Evolutionary conservation across 2,888 invertebrate genomes (phyloP), one percentile per base, ranked within the genome.

Genomic region (Clivina fossor): DNA sequence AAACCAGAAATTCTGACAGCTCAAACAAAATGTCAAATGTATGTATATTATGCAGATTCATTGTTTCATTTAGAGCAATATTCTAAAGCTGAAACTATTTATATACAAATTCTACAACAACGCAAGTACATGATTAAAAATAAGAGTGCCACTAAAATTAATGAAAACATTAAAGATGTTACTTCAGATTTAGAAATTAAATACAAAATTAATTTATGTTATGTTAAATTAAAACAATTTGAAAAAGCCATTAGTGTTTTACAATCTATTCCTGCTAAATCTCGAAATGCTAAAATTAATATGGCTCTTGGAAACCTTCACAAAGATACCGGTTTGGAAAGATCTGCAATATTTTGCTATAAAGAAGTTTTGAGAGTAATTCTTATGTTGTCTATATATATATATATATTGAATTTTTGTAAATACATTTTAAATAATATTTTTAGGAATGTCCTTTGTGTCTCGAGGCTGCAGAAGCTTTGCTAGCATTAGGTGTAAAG

Each of bases 291-390:
- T 0, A 85, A 86, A 69, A 80, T 90, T 2, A 88, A 90, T 67
- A 83, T 90, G 81, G 83, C 89, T 8, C 70, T 91, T 48, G 90
- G 85, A 3, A 83, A 84, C 68, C 76, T 90, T 62, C 86, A 86
- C 63, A 81, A 83, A 63, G 80, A 84, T 59, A 78, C 79, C 53
- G 86, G 86, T 8, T 82, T 83, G 75, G 86, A 86, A 63, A 72
- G 85, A 46, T 84, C 85, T 11, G 89, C 89, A 0, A 82, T 86
- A 44, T 79, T 84, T 1, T 83, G 85, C 22, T 91, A 85, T 68
- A 90, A 88, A 69, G 90, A 90, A 74, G 88, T 90, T 7, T 68
- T 92, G 41, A 79, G 84, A 61, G 83, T 83, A 66, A 68, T n/a
- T n/a, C n/a, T n/a, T n/a, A n/a, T n/a, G n/a, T n/a, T n/a, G n/a